Percentiles rank a stretch among this genome's conserved stretches.
phyloP scores from a whole-genome alignment of 1,140 invertebrate species.

The Laupala kohalensis region DNA sequence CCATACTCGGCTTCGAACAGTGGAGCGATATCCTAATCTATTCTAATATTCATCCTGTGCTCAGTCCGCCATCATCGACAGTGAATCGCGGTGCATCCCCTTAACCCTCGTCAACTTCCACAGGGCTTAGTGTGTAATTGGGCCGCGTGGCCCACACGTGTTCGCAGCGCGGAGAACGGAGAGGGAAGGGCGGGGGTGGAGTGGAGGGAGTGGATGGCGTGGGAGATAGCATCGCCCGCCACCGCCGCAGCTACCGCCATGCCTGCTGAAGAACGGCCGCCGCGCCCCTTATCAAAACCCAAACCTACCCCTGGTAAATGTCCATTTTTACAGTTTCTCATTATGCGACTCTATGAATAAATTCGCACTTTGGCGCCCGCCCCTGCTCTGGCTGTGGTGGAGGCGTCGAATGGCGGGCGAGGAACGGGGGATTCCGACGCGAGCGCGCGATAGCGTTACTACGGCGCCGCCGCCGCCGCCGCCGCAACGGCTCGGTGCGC shows the following conservation, averaged over 20 bases:
- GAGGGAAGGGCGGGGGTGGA: too few relatives aligned
- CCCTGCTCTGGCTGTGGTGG: background rate
- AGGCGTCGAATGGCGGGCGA: background rate
- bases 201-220: too few relatives aligned
- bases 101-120: too few relatives aligned
- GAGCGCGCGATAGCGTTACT: slow-evolving; percentile 1
- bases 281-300: slow-evolving; percentile 32
- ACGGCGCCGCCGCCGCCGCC: slow-evolving; percentile 1
- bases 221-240: background rate
- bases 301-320: slow-evolving; percentile 30
- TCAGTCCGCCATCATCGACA: too few relatives aligned
- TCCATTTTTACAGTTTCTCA: slow-evolving; percentile 38
- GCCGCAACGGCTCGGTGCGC: background rate
- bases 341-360: slow-evolving; percentile 37
- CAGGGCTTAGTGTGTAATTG: background rate
- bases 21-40: too few relatives aligned
- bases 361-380: slow-evolving; percentile 28
- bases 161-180: too few relatives aligned
- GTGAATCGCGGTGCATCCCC: too few relatives aligned
- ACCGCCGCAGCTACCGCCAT: background rate
- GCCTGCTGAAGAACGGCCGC: slow-evolving; percentile 10
- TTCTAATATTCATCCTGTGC: too few relatives aligned
- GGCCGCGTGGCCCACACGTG: background rate
- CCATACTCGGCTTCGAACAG: too few relatives aligned
- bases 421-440: background rate